Evolutionary conservation across 2,888 invertebrate species (phyloP).

Genomic region (Meteorus cinctellus): DNA sequence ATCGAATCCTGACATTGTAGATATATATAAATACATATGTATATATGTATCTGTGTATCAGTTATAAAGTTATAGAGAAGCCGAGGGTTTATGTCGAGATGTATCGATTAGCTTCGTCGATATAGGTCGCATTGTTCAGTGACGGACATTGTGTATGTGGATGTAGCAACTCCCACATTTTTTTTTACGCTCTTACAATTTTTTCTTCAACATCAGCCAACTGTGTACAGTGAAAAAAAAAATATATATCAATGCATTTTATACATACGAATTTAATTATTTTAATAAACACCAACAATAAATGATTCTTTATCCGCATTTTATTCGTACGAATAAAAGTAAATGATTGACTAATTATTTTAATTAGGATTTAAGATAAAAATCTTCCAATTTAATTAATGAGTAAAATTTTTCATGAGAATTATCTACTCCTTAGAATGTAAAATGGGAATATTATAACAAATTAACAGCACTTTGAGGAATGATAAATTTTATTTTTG

Average conservation of each 20-base stretch:
- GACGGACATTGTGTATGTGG: slow-evolving; percentile 58
- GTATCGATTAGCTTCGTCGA: background rate
- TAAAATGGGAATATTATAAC: too few relatives aligned
- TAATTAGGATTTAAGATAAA: too few relatives aligned
- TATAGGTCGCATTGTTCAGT: slow-evolving; percentile 54
- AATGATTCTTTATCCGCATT: too few relatives aligned
- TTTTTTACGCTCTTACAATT: background rate
- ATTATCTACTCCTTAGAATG: too few relatives aligned
- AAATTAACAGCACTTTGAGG: too few relatives aligned
- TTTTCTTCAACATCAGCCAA: background rate
- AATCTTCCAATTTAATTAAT: too few relatives aligned
- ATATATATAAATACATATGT: slow-evolving; percentile 17
- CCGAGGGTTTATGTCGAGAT: slow-evolving; percentile 2
- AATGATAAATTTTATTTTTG: too few relatives aligned
- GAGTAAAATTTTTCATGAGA: too few relatives aligned
- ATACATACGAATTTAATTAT: background rate
- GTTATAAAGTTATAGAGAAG: slow-evolving; percentile 7
- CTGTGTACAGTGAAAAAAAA: background rate
- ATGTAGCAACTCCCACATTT: background rate
- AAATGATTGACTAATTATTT: too few relatives aligned
- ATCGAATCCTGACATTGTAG: slow-evolving; percentile 30
- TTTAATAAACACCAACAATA: too few relatives aligned
- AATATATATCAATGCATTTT: background rate
- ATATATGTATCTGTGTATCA: background rate
- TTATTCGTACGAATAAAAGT: too few relatives aligned